These are phyloP conservation scores for Ennomos erosarius DNA, from an alignment of 2,888 invertebrate genomes.

Conservation along the genomic window DNA sequence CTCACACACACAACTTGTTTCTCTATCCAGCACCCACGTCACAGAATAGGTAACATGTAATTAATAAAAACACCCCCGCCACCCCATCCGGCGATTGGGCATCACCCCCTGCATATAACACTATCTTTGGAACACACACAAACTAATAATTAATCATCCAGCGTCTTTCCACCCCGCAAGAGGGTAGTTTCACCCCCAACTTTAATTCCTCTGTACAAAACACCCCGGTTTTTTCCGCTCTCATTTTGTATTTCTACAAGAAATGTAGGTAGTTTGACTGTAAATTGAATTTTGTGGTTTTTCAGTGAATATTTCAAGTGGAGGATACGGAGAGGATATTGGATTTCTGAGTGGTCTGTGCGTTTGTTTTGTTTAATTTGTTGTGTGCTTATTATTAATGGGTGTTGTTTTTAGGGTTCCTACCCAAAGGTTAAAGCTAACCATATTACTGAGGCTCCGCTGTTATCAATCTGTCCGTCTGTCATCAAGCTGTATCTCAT, in stretches of 20 bases:
- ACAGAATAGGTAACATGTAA: conserved; percentile 40
- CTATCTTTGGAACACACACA: conserved; percentile 81
- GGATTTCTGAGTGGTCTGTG: conserved; percentile 43
- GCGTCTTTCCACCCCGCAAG: conserved; percentile 64
- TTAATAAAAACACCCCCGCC: conserved; percentile 40
- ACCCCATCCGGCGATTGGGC: conserved; percentile 28
- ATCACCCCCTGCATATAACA: conserved; percentile 47
- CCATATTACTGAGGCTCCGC: too few species aligned
- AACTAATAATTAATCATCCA: conserved; percentile 85
- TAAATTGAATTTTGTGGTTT: conserved; percentile 85
- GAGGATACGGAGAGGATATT: conserved; percentile 61
- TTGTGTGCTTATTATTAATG: not conserved
- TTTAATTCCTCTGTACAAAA: conserved; percentile 78
- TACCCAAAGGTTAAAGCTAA: too few species aligned
- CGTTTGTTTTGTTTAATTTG: conserved; percentile 27
- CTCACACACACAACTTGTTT: not conserved
- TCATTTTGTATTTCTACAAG: conserved; percentile 79
- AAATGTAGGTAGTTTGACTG: conserved; percentile 60
- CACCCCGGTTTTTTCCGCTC: conserved; percentile 76
- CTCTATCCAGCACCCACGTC: conserved; percentile 11
- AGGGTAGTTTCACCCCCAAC: conserved; percentile 51
- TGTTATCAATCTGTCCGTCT: too few species aligned
- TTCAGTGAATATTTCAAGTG: conserved; percentile 76
- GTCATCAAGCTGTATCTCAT: too few species aligned
- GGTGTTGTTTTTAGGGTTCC: not conserved